Percentiles rank a stretch among this genome's conserved stretches.
phyloP scores from a whole-genome alignment of 2,888 invertebrate genomes.

The Lottia gigantea region DNA sequence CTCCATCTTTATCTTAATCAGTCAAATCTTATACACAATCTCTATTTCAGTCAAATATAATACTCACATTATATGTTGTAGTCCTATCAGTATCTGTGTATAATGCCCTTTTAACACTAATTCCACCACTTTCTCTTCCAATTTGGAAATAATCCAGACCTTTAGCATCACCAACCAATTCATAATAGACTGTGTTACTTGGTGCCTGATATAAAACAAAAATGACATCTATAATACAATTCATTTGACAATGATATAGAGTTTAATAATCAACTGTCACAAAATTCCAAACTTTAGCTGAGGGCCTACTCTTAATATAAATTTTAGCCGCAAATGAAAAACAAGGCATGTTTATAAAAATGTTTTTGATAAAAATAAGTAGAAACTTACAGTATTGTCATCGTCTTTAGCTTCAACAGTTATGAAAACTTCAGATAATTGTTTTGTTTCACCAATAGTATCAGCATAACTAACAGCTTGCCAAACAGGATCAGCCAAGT shows the following conservation, averaged over 20 bases:
- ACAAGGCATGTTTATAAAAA: not conserved
- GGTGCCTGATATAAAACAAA: conserved; percentile 35
- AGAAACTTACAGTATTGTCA: conserved; percentile 30
- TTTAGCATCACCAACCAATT: conserved; percentile 28
- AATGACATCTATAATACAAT: not conserved
- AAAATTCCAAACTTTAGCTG: too few species aligned
- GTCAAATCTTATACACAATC: not conserved
- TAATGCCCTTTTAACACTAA: conserved; percentile 47
- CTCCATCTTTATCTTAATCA: too few species aligned
- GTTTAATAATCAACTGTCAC: too few species aligned
- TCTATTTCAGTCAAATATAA: too few species aligned
- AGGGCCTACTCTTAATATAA: too few species aligned
- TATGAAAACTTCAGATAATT: conserved; percentile 27
- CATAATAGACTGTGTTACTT: conserved; percentile 38
- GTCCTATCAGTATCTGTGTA: conserved; percentile 27
- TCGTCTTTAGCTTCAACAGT: conserved; percentile 40
- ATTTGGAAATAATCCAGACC: conserved; percentile 38
- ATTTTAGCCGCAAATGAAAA: too few species aligned
- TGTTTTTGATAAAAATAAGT: not conserved
- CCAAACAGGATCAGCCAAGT: conserved; percentile 45
- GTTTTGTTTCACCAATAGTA: conserved; percentile 33
- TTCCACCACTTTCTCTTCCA: conserved; percentile 42
- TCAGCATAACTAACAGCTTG: conserved; percentile 19
- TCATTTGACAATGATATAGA: too few species aligned
- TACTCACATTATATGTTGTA: conserved; percentile 34